phyloP scores from a whole-genome alignment of 1,140 invertebrate genomes.

The Melanaphis sacchari region DNA sequence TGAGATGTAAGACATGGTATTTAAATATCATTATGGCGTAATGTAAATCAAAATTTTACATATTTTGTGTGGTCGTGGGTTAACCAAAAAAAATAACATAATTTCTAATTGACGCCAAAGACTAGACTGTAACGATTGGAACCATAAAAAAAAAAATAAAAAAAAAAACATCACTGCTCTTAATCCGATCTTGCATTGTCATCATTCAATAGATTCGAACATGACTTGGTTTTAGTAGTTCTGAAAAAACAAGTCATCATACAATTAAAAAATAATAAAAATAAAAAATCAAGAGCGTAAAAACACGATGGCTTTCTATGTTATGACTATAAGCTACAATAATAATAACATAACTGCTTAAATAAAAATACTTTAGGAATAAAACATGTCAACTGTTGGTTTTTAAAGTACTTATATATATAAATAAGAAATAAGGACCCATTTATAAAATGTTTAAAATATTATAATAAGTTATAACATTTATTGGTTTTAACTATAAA shows the following conservation, averaged over 20 bases:
- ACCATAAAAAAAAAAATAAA: constrained; percentile 5
- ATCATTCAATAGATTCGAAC: constrained; percentile 64
- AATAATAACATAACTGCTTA: background rate
- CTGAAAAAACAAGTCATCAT: constrained; percentile 62
- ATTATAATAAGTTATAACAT: background rate
- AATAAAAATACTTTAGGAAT: background rate
- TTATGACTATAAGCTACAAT: background rate
- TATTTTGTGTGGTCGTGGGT: background rate
- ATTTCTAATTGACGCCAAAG: background rate
- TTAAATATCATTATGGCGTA: background rate
- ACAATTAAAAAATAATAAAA: constrained; percentile 20
- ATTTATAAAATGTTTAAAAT: background rate
- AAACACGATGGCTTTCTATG: background rate
- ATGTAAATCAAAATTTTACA: background rate
- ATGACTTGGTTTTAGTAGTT: constrained; percentile 66
- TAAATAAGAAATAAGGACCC: background rate
- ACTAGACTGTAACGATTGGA: constrained; percentile 36
- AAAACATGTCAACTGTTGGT: background rate
- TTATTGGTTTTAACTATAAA: no score
- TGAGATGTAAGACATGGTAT: background rate
- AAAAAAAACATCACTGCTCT: background rate
- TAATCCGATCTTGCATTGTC: constrained; percentile 38
- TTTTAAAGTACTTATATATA: background rate
- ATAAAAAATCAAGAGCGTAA: background rate
- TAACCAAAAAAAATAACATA: background rate